A percentile compares a stretch with the other conserved stretches of the same genome.
Conservation (phyloP, 2,797 vertebrate genomes). For the Sebastes kiyomatsui region DNA sequence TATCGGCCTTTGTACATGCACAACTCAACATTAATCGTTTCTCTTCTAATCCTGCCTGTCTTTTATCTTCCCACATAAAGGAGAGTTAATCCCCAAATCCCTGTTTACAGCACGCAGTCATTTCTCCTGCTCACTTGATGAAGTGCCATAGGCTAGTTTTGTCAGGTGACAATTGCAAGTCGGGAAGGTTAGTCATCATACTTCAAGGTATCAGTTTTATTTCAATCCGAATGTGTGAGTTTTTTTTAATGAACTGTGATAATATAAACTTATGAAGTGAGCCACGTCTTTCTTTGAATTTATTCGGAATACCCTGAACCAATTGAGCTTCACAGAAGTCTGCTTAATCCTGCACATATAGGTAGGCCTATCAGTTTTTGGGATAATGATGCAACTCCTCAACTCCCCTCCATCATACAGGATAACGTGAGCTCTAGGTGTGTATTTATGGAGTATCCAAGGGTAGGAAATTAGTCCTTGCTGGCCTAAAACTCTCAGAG, state of each 20-base stretch:
- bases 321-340: conserved; percentile 28
- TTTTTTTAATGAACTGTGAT: conserved; percentile 9
- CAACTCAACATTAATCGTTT: conserved; percentile 79
- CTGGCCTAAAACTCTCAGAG: conserved; percentile 24
- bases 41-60: conserved; percentile 74
- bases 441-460: conserved; percentile 18
- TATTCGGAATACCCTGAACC: conserved; percentile 8
- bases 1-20: conserved; percentile 78
- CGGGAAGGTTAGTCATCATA: conserved; percentile 31
- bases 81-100: conserved; percentile 80
- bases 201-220: conserved; percentile 32
- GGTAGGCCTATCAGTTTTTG: conserved; percentile 21
- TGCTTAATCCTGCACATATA: conserved; percentile 40
- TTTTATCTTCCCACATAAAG: conserved; percentile 82
- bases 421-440: conserved; percentile 15
- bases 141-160: conserved; percentile 50
- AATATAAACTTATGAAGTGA: conserved; percentile 26
- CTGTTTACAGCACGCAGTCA: conserved; percentile 73
- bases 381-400: conserved; percentile 40
- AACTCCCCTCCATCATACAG: conserved; percentile 25
- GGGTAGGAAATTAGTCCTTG: conserved; percentile 28
- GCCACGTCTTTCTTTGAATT: conserved; percentile 7
- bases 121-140: conserved; percentile 64
- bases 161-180: conserved; percentile 53
- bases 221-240: neutral